Evolutionary conservation across 2,888 invertebrate species (phyloP).

Genomic region (Diarsia dahlii): DNA sequence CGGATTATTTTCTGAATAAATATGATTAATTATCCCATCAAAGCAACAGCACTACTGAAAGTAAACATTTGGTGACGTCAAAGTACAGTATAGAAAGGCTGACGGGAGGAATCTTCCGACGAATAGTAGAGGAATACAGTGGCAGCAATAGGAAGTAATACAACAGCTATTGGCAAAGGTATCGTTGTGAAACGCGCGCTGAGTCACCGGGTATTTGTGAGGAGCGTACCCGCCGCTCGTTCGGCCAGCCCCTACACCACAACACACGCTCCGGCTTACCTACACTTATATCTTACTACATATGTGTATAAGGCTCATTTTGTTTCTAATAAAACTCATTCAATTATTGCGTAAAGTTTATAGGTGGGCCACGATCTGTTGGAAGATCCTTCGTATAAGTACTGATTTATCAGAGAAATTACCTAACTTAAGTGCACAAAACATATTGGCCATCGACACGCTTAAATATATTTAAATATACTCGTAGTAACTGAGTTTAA

Average conservation of each 20-base stretch:
- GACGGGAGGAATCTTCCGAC: conserved; percentile 64
- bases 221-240: conserved; percentile 70
- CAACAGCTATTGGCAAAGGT: conserved; percentile 89
- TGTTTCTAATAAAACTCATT: conserved; percentile 44
- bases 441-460: neutral
- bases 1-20: neutral
- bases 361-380: neutral
- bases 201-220: conserved; percentile 87
- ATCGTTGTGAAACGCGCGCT: conserved; percentile 85
- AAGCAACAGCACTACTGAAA: conserved; percentile 37
- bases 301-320: conserved; percentile 23
- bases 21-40: conserved; percentile 27
- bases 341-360: conserved; percentile 1
- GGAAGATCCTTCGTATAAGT: neutral
- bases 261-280: conserved; percentile 68
- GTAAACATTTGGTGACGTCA: conserved; percentile 31
- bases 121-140: conserved; percentile 64
- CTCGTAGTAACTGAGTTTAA: too few relatives aligned
- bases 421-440: neutral
- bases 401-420: neutral
- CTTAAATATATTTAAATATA: too few relatives aligned
- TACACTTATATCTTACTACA: conserved; percentile 57
- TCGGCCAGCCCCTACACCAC: conserved; percentile 68
- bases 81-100: conserved; percentile 12
- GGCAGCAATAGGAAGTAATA: conserved; percentile 87